These are phyloP conservation scores for Leucopternis melanops DNA, from an alignment of 2,113 vertebrate genomes.

Conservation along the genomic window DNA sequence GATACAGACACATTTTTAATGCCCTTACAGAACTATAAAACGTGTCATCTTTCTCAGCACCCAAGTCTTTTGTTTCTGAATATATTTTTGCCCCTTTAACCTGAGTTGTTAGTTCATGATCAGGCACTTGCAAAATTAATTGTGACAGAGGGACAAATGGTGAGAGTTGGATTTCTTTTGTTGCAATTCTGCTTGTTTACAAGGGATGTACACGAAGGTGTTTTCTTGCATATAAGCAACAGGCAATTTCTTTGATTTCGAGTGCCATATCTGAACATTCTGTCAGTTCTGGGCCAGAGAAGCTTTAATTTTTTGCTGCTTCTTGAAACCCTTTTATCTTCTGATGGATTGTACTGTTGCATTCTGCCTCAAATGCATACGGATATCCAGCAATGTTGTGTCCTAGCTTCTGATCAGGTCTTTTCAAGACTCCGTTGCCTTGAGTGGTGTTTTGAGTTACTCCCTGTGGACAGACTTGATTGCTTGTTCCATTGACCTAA, in stretches of 20 bases:
- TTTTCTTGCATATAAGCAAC: neutral
- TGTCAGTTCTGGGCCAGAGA: neutral
- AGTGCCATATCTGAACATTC: neutral
- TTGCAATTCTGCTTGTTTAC: neutral
- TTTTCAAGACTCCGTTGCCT: fast-evolving
- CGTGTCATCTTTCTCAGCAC: neutral
- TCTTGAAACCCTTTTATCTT: neutral
- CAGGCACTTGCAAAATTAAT: neutral
- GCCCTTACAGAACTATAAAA: neutral
- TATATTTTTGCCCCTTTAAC: neutral
- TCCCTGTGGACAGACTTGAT: neutral
- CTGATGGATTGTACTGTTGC: neutral
- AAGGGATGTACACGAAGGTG: neutral
- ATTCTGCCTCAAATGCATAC: neutral
- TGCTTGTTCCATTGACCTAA: neutral
- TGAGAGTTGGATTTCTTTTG: neutral
- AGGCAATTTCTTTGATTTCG: neutral
- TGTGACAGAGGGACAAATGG: neutral
- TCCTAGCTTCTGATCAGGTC: neutral
- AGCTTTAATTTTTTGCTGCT: neutral
- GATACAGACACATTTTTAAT: neutral
- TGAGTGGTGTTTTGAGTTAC: neutral
- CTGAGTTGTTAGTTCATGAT: neutral
- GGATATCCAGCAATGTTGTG: neutral
- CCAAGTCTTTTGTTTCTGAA: neutral